Conservation (phyloP, 2,797 vertebrate genomes). For the Chaunax sp. region DNA sequence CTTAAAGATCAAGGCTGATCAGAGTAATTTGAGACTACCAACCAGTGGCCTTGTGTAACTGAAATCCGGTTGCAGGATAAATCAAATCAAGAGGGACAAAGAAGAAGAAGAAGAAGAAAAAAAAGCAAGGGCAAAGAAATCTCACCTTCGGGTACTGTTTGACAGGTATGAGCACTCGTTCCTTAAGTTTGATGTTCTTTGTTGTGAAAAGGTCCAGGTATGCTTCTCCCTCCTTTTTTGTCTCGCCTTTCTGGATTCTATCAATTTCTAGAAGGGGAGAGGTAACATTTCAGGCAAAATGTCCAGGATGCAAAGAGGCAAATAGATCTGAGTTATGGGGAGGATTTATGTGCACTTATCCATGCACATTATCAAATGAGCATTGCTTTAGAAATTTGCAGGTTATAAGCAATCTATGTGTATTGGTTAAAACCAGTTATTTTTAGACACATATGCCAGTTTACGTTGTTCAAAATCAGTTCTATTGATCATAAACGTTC, state of each 20-base stretch:
- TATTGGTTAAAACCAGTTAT: neutral
- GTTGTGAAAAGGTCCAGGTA: constrained; percentile 98
- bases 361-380: neutral
- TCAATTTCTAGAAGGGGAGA: constrained; percentile 89
- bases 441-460: neutral
- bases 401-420: neutral
- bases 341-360: neutral
- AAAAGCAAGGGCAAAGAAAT: neutral
- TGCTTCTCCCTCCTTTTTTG: constrained; percentile 92
- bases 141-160: constrained; percentile 98
- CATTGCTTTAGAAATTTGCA: neutral
- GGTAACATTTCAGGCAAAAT: constrained; percentile 39
- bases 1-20: constrained; percentile 57
- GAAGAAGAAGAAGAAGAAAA: neutral
- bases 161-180: constrained; percentile 96
- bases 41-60: constrained; percentile 65
- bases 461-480: neutral
- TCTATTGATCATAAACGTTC: neutral
- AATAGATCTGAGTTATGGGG: neutral
- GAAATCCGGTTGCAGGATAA: constrained; percentile 61
- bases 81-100: constrained; percentile 50
- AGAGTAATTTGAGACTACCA: constrained; percentile 59
- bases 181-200: constrained; percentile 98
- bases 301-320: constrained; percentile 10
- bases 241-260: constrained; percentile 94